A percentile compares a stretch with the other conserved stretches of the same genome.
These are phyloP conservation scores for Taeniopygia guttata DNA, from an alignment of 2,797 vertebrate species.

Conservation along the genomic window DNA sequence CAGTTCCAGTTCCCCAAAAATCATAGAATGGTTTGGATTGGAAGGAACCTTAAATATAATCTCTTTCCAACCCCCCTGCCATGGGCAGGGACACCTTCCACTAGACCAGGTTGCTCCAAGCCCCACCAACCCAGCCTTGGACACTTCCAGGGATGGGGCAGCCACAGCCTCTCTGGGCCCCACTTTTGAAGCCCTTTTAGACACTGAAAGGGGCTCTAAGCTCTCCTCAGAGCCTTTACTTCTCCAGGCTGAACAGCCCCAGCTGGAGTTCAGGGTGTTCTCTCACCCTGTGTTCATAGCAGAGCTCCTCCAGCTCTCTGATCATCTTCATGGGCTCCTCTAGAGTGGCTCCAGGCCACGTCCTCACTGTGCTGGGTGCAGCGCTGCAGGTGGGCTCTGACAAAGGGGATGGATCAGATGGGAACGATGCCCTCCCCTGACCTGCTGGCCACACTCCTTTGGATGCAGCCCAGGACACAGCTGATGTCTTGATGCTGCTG, in stretches of 20 bases:
- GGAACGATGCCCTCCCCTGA: accelerated
- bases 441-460: neutral
- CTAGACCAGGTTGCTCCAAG: neutral
- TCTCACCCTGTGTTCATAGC: neutral
- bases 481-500: neutral
- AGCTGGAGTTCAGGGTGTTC: neutral
- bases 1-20: neutral
- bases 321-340: neutral
- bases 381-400: neutral
- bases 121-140: accelerated
- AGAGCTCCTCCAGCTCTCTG: neutral
- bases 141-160: neutral
- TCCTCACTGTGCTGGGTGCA: neutral
- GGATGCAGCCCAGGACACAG: neutral
- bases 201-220: neutral
- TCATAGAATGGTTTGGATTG: neutral
- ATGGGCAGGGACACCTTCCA: neutral
- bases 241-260: neutral
- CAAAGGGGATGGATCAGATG: accelerated
- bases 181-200: neutral
- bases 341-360: neutral
- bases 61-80: neutral
- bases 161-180: neutral
- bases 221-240: neutral
- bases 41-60: neutral